Evolutionary conservation across 2,113 vertebrate species (phyloP), one percentile per base, ranked within the genome.

Genomic region (Anarhynchus alexandrinus): DNA sequence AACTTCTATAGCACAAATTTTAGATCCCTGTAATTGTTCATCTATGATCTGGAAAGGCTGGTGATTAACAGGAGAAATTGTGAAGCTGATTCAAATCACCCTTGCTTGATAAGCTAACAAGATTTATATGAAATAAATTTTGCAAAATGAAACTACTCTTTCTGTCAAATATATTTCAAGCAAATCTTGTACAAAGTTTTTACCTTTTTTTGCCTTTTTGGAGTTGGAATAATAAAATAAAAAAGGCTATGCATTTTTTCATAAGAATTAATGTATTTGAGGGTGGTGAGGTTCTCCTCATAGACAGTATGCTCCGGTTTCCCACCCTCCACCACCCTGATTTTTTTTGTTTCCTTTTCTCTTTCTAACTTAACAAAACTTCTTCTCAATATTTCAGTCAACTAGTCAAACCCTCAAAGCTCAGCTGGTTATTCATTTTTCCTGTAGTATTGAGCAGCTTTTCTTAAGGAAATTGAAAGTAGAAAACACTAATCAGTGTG

Each of bases 271-370:
- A 67, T 14, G 38, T 22, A 54, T 38, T 91, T 86, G 11, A 64
- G 8, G 5, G 5, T 12, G 54, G 7, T 6, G 1, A 25, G 0
- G 2, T 32, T 71, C n/a, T 90, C 10, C 29, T 57, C 18, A 40
- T 38, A 45, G 29, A 22, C 4, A 27, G 4, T 52, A 27, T 73
- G 5, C 2, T 73, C 14, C 6, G 30, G 10, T 65, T 74, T 74
- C 15, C 9, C 4, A 72, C 8, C 2, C 2, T 52, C 5, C 21
- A 55, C 15, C 11, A 32, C 17, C 7, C 6, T 36, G 12, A 64
- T 0, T 32, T 38, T 30, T 86, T 86, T 78, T 42, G 5, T 45
- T 83, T 55, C 15, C 6, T 94, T 91, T 73, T 72, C 16, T 72
- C 8, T 20, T 51, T 84, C 13, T 52, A 70, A 47, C 65, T 86